Percentiles rank a stretch among this genome's conserved stretches.
These are phyloP conservation scores for Anoncus sp. DNA, from an alignment of 2,888 invertebrate genomes.

Conservation along the genomic window DNA sequence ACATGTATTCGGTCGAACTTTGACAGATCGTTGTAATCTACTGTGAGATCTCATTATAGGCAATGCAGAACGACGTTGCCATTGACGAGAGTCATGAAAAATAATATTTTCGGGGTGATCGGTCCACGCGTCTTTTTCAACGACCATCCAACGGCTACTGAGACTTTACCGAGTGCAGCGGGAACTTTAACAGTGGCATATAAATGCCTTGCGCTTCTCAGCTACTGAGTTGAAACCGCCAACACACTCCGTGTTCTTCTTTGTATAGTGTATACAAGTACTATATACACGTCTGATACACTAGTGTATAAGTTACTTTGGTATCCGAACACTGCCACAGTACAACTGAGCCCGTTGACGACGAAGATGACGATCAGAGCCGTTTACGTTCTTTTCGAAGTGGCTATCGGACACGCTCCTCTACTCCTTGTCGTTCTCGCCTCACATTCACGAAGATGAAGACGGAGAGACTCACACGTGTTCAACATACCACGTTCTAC, in stretches of 20 bases:
- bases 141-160: constrained; percentile 25
- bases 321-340: constrained; percentile 4
- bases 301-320: background rate
- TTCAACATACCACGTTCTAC: constrained; percentile 42
- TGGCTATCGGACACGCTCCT: constrained; percentile 33
- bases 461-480: constrained; percentile 57
- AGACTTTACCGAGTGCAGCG: constrained; percentile 1
- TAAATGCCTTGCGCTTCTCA: constrained; percentile 31
- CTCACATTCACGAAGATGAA: constrained; percentile 23
- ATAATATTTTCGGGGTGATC: background rate
- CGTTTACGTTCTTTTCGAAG: constrained; percentile 20
- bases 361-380: constrained; percentile 15
- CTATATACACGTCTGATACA: background rate
- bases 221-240: constrained; percentile 53
- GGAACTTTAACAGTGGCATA: constrained; percentile 31
- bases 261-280: constrained; percentile 19
- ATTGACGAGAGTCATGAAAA: background rate
- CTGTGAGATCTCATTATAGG: too few relatives aligned
- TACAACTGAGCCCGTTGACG: constrained; percentile 4
- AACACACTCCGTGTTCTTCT: constrained; percentile 40
- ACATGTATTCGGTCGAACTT: background rate
- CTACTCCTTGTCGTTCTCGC: constrained; percentile 19
- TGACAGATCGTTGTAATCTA: background rate
- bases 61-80: background rate
- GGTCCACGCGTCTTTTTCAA: background rate